Percentiles rank a stretch among this genome's conserved stretches.
phyloP scores from a whole-genome alignment of 2,888 invertebrate genomes.

The Linyphia triangularis region DNA sequence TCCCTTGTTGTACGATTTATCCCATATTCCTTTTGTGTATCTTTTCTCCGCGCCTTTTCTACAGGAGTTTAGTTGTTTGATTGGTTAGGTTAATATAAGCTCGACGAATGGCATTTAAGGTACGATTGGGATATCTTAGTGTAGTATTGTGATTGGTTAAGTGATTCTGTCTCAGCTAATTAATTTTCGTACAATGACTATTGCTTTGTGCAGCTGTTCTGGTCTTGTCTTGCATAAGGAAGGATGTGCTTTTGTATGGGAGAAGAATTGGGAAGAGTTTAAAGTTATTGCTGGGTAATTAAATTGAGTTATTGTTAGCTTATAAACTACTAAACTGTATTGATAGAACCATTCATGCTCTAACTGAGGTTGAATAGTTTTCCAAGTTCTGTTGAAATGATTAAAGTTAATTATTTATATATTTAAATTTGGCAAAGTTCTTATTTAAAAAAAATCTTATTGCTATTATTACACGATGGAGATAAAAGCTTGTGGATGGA shows the following conservation, averaged over 20 bases:
- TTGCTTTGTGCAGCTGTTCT: not conserved
- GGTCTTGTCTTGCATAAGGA: not conserved
- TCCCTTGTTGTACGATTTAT: conserved; percentile 11
- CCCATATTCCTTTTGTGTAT: conserved; percentile 19
- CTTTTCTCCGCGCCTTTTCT: not conserved
- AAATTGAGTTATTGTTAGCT: not conserved
- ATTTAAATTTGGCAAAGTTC: no score
- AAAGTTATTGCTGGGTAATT: not conserved
- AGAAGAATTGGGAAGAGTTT: not conserved
- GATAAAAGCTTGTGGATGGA: no score
- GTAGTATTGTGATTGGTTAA: conserved; percentile 19
- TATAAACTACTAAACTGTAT: no score
- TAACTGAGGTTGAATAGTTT: no score
- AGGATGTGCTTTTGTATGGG: not conserved
- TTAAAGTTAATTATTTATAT: no score
- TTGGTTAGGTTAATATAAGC: conserved; percentile 12
- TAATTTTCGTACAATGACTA: conserved; percentile 1
- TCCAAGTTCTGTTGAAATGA: no score
- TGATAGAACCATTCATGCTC: no score
- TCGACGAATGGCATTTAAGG: not conserved
- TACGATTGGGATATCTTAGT: not conserved
- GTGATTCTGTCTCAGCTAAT: conserved; percentile 38
- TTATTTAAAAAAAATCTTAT: no score
- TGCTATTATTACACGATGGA: no score
- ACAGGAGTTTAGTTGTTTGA: not conserved